Percentiles rank a stretch among this genome's conserved stretches.
These are phyloP conservation scores for Torymus aiolomorphi DNA, from an alignment of 2,888 invertebrate genomes.

Conservation along the genomic window DNA sequence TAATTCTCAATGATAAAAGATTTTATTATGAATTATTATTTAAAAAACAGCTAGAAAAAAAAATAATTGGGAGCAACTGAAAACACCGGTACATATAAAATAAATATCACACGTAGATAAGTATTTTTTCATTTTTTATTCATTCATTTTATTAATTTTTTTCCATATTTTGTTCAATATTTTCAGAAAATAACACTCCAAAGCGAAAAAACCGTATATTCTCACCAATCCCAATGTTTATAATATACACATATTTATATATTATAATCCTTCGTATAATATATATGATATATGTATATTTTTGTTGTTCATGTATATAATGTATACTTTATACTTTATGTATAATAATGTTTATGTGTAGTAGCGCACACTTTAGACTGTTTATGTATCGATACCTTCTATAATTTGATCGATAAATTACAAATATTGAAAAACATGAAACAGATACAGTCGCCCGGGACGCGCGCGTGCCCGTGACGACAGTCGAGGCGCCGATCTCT, in stretches of 20 bases:
- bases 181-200: conserved; percentile 77
- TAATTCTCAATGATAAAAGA: too few species aligned
- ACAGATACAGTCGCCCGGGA: conserved; percentile 66
- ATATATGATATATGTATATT: conserved; percentile 72
- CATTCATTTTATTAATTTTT: conserved; percentile 74
- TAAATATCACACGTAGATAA: conserved; percentile 28
- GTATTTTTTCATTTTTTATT: conserved; percentile 67
- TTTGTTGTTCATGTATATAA: conserved; percentile 63
- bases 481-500: background rate
- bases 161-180: conserved; percentile 76
- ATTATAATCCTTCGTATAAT: conserved; percentile 72
- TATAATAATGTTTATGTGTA: conserved; percentile 75
- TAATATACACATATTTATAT: conserved; percentile 74
- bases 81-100: background rate
- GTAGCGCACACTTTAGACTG: conserved; percentile 76
- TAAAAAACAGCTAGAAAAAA: conserved; percentile 12
- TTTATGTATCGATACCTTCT: conserved; percentile 74
- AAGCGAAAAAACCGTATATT: conserved; percentile 76
- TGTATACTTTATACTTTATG: conserved; percentile 71
- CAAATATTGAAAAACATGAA: conserved; percentile 76
- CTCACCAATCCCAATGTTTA: conserved; percentile 75
- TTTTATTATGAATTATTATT: background rate
- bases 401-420: conserved; percentile 76
- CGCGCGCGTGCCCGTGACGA: conserved; percentile 22
- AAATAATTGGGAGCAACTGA: conserved; percentile 13